phyloP scores from a whole-genome alignment of 2,113 vertebrate species.

The Urocynchramus pylzowi region DNA sequence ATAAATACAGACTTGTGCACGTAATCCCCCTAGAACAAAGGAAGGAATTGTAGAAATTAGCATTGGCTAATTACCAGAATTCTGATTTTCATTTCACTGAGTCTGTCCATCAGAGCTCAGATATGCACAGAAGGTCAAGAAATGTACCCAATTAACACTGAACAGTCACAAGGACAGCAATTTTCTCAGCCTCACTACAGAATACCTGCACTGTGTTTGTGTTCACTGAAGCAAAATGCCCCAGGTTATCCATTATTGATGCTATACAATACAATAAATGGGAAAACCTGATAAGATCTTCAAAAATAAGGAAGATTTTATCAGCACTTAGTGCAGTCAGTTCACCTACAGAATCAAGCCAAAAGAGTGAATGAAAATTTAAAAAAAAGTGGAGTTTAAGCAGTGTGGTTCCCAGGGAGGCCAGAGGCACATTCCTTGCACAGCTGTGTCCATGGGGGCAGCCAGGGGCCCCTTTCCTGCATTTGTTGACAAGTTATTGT shows the following conservation, averaged over 20 bases:
- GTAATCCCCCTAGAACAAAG: conserved; percentile 82
- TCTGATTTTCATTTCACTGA: not conserved
- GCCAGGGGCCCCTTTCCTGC: conserved; percentile 38
- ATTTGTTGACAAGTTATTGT: conserved; percentile 62
- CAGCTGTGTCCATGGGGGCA: conserved; percentile 26
- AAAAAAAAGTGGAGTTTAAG: not conserved
- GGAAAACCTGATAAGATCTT: not conserved
- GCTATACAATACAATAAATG: not conserved
- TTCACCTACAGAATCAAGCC: not conserved
- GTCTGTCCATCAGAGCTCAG: not conserved
- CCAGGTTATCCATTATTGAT: not conserved
- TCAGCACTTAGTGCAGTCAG: not conserved
- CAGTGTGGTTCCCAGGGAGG: not conserved
- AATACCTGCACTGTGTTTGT: not conserved
- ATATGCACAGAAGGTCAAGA: not conserved
- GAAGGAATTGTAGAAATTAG: not conserved
- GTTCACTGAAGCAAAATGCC: not conserved
- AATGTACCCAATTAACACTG: not conserved
- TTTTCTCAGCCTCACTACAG: not conserved
- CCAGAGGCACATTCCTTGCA: not conserved
- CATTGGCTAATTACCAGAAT: not conserved
- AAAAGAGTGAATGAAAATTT: not conserved
- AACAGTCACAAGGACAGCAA: not conserved
- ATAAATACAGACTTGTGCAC: conserved; percentile 99
- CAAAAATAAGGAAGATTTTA: not conserved